These are phyloP conservation scores for Drosophila suzukii DNA, from an alignment of 1,140 invertebrate species.

Conservation along the genomic window DNA sequence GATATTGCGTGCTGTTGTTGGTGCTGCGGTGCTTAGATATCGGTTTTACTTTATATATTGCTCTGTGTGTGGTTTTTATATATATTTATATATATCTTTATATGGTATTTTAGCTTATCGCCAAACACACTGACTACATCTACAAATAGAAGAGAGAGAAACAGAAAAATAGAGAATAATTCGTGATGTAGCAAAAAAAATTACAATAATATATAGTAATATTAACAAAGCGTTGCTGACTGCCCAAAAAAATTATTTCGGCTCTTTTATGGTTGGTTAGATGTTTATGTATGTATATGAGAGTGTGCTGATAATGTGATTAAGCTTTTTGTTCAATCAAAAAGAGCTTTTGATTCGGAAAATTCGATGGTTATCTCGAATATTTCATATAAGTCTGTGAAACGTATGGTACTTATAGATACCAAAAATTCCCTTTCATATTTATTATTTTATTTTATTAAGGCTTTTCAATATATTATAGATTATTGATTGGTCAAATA, in stretches of 20 bases:
- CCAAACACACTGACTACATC: slow-evolving; percentile 92
- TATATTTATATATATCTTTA: slow-evolving; percentile 63
- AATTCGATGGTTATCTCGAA: not conserved
- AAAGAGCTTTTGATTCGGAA: slow-evolving; percentile 1
- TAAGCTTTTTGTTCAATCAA: slow-evolving; percentile 33
- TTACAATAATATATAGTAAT: slow-evolving; percentile 31
- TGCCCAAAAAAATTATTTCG: slow-evolving; percentile 26
- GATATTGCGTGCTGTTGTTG: slow-evolving; percentile 69
- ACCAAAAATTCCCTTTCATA: no score
- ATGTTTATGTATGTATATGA: slow-evolving; percentile 11
- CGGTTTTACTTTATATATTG: slow-evolving; percentile 56
- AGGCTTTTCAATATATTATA: no score
- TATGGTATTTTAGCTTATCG: slow-evolving; percentile 86
- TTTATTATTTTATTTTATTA: no score
- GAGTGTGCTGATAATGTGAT: slow-evolving; percentile 17
- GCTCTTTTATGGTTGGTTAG: slow-evolving; percentile 45
- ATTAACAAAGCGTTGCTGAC: slow-evolving; percentile 39
- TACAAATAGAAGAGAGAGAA: slow-evolving; percentile 87
- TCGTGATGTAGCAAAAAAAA: slow-evolving; percentile 63
- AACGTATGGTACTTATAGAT: not conserved
- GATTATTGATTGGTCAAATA: no score
- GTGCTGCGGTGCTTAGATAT: slow-evolving; percentile 79
- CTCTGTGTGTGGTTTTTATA: slow-evolving; percentile 57
- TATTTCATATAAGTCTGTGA: not conserved
- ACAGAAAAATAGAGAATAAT: slow-evolving; percentile 63